Percentiles rank a stretch among this genome's conserved stretches.
These are phyloP conservation scores for Cryptus viduatorius DNA, from an alignment of 2,888 invertebrate genomes.

Conservation along the genomic window DNA sequence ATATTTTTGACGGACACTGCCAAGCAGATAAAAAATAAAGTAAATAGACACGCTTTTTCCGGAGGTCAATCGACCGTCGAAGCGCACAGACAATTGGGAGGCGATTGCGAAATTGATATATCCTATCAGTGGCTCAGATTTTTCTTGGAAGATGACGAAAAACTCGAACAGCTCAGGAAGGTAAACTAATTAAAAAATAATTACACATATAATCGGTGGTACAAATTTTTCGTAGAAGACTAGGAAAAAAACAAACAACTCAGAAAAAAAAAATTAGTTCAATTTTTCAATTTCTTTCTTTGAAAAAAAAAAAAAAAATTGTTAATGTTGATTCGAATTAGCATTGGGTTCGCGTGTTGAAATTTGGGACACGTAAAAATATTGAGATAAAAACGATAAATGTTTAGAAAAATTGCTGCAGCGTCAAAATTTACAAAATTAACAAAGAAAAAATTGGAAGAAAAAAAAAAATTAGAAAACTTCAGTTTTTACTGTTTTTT, in stretches of 20 bases:
- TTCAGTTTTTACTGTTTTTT: not conserved
- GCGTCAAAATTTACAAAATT: no score
- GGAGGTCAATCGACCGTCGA: conserved; percentile 97
- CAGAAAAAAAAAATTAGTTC: no score
- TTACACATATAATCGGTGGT: not conserved
- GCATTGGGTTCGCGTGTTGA: no score
- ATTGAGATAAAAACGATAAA: no score
- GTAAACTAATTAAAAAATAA: conserved; percentile 80
- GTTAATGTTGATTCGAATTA: no score
- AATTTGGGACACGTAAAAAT: no score
- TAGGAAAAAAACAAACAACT: no score
- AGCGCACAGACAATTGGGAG: conserved; percentile 95
- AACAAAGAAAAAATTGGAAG: not conserved
- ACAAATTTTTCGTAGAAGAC: no score
- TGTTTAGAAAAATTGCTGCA: no score
- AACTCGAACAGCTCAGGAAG: conserved; percentile 90
- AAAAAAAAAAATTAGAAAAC: not conserved
- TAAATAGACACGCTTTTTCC: conserved; percentile 98
- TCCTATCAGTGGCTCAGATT: conserved; percentile 97
- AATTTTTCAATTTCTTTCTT: no score
- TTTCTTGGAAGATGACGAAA: conserved; percentile 97
- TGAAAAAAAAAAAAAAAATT: no score
- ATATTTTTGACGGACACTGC: conserved; percentile 98
- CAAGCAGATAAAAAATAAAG: conserved; percentile 98
- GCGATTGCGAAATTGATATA: conserved; percentile 98